A percentile compares a stretch with the other conserved stretches of the same genome.
Conservation (phyloP, 2,113 vertebrate species). For the Vulpes vulpes region DNA sequence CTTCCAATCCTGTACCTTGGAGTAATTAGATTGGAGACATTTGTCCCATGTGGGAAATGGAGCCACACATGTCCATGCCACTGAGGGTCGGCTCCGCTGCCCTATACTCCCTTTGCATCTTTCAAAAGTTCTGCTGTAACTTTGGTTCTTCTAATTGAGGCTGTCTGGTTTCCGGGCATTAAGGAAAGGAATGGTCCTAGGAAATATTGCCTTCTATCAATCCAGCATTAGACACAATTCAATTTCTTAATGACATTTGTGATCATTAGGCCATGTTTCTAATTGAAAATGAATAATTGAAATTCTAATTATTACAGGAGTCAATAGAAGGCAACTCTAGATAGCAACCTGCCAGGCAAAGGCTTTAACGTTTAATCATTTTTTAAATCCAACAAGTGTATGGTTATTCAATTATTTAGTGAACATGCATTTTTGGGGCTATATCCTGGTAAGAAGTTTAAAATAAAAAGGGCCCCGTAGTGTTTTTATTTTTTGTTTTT, state of each 20-base stretch:
- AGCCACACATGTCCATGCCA: background rate
- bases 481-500: background rate
- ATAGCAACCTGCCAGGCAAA: slow-evolving; percentile 82
- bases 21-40: background rate
- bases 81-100: background rate
- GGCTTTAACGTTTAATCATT: slow-evolving; percentile 80
- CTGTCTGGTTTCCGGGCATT: slow-evolving; percentile 49
- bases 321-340: slow-evolving; percentile 83
- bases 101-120: background rate
- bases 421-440: background rate
- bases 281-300: slow-evolving; percentile 91
- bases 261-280: slow-evolving; percentile 87
- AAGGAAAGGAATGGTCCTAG: slow-evolving; percentile 77
- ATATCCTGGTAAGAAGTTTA: background rate
- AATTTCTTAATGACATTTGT: slow-evolving; percentile 88
- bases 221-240: slow-evolving; percentile 87
- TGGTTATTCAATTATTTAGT: slow-evolving; percentile 76
- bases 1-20: background rate
- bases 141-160: background rate
- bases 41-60: background rate
- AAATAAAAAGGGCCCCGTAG: slow-evolving; percentile 4
- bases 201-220: slow-evolving; percentile 78
- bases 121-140: background rate
- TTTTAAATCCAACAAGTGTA: slow-evolving; percentile 80
- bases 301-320: slow-evolving; percentile 88